These are phyloP conservation scores for Plusia festucae DNA, from an alignment of 2,888 invertebrate genomes.

Conservation along the genomic window DNA sequence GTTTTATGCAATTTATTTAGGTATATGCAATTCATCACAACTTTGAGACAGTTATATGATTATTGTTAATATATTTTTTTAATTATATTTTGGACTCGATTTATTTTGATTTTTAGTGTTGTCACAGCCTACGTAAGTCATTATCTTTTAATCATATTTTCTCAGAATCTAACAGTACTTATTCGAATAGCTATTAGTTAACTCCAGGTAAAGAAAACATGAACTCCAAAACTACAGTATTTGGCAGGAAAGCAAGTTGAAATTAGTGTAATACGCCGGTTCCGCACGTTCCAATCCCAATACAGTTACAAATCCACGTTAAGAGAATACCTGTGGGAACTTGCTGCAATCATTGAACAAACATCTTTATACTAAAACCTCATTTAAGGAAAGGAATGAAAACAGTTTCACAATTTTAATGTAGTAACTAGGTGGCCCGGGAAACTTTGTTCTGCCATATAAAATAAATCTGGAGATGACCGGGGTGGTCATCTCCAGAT, in stretches of 20 bases:
- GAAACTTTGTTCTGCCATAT: no score
- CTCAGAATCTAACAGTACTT: no score
- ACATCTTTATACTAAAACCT: slow-evolving; percentile 21
- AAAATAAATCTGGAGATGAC: no score
- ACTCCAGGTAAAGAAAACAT: background rate
- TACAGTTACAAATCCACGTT: slow-evolving; percentile 27
- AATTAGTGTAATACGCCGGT: background rate
- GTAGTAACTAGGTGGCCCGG: background rate
- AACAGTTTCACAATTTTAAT: background rate
- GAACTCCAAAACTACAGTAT: background rate
- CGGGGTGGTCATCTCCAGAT: no score
- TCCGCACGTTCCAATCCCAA: slow-evolving; percentile 7
- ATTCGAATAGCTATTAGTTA: background rate
- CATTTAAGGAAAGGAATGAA: slow-evolving; percentile 9
- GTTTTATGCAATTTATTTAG: no score
- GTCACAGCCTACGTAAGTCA: no score
- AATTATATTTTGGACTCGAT: no score
- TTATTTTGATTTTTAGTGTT: no score
- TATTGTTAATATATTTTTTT: no score
- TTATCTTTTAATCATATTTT: no score
- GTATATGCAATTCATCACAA: no score
- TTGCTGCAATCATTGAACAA: slow-evolving; percentile 40
- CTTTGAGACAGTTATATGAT: no score
- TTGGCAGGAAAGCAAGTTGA: slow-evolving; percentile 1
- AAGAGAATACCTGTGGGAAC: slow-evolving; percentile 12